A percentile compares a stretch with the other conserved stretches of the same genome.
phyloP scores from a whole-genome alignment of 2,888 invertebrate genomes.

The Drosophila paramelanica region DNA sequence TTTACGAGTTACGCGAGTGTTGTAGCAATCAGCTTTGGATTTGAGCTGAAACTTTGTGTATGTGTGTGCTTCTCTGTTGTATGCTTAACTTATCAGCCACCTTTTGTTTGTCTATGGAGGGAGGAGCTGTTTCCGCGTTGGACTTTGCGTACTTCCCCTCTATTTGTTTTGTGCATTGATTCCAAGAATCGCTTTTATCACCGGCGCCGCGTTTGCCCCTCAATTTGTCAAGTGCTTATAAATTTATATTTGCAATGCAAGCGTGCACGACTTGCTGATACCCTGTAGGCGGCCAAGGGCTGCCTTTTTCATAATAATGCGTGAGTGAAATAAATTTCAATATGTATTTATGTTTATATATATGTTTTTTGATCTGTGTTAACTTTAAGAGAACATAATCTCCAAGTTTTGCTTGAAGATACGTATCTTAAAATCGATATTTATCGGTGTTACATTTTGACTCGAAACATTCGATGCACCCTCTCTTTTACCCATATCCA shows the following conservation, averaged over 20 bases:
- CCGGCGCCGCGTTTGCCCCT: constrained; percentile 31
- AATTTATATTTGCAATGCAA: not conserved
- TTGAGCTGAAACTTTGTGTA: not conserved
- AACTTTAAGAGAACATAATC: too few species aligned
- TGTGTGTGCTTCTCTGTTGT: not conserved
- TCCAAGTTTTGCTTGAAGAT: too few species aligned
- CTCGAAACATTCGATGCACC: not conserved
- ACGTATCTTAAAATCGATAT: not conserved
- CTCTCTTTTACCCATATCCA: not conserved
- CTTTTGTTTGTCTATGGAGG: constrained; percentile 11
- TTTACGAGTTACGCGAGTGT: not conserved
- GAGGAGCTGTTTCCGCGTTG: constrained; percentile 10
- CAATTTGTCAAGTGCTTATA: constrained; percentile 52
- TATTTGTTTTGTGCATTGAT: constrained; percentile 34
- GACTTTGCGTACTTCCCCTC: constrained; percentile 17
- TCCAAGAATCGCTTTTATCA: constrained; percentile 46
- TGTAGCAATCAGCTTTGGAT: constrained; percentile 13
- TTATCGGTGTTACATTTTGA: not conserved
- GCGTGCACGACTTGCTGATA: not conserved
- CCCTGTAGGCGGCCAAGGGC: not conserved
- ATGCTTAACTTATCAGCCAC: constrained; percentile 24
- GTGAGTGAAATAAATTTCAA: too few species aligned
- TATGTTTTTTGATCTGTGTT: too few species aligned
- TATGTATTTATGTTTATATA: too few species aligned
- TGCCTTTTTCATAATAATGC: too few species aligned